Evolutionary conservation across 2,797 vertebrate genomes (phyloP), one percentile per base, ranked within the genome.

Genomic region (Amblyopsis hoosieri): DNA sequence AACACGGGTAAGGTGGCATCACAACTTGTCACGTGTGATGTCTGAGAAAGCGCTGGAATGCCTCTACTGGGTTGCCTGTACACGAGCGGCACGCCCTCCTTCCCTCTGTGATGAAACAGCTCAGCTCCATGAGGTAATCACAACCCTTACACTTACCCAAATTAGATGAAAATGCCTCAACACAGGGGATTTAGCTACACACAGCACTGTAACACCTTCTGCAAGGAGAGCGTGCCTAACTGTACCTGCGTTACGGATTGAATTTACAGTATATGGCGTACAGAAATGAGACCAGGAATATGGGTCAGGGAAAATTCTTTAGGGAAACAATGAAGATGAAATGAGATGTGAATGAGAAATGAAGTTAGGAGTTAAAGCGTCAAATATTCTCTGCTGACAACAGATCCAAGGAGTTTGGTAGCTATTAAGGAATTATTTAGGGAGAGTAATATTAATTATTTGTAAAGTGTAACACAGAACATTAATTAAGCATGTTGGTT

Each of bases 291-390:
- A 90, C 90, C 83, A 88, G 89, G 89, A 89, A 93, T 92, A 84
- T 93, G 88, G 91, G 91, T 92, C 90, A 92, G 83, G 87, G 85
- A 82, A 85, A 90, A 90, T 90, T 90, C 85, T 88, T 77, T 61
- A 57, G 73, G 71, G 23, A 57, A 64, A 29, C 61, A 69, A 78
- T 65, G 17, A 29, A 70, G 66, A 54, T 54, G 48, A 51, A 57
- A 69, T 31, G 64, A 55, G 67, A 76, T 52, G 62, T 56, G 64
- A 77, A 85, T 80, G 54, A 70, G 62, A 71, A 85, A 85, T 82
- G 77, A 81, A 29, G 23, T 29, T 29, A 29, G 83, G 76, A 69
- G 73, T 83, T 82, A 75, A 83, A 83, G 75, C 67, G 74, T 82
- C 73, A 91, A 88, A 89, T 88, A 85, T 81, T 67, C 83, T 86